phyloP scores from a whole-genome alignment of 2,113 vertebrate species.

The Tyto alba region DNA sequence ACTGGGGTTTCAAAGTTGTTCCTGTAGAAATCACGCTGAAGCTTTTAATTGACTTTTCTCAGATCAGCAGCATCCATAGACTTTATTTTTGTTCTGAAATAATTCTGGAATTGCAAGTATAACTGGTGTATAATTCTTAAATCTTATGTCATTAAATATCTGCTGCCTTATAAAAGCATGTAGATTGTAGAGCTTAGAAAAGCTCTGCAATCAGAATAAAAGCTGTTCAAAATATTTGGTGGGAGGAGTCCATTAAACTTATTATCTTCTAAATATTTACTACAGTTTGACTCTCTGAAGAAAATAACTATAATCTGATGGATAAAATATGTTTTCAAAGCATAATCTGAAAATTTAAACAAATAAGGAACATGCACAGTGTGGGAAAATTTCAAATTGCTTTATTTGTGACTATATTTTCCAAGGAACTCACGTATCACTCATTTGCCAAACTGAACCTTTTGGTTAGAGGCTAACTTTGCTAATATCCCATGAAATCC shows the following conservation, averaged over 20 bases:
- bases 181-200: neutral
- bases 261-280: conserved; percentile 12
- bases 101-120: neutral
- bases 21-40: neutral
- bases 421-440: neutral
- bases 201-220: conserved; percentile 1
- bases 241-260: neutral
- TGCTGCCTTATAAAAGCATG: neutral
- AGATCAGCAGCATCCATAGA: neutral
- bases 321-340: neutral
- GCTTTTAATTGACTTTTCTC: neutral
- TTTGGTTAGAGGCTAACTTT: neutral
- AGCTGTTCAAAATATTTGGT: conserved; percentile 19
- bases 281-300: neutral
- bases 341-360: neutral
- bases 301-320: neutral
- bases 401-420: neutral
- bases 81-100: neutral
- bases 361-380: neutral
- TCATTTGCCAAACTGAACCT: neutral
- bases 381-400: neutral
- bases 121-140: neutral
- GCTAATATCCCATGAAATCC: neutral
- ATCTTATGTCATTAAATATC: neutral
- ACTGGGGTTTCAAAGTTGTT: neutral